Conservation (phyloP, 2,888 invertebrate genomes). For the Gisinianus flammeolus region DNA sequence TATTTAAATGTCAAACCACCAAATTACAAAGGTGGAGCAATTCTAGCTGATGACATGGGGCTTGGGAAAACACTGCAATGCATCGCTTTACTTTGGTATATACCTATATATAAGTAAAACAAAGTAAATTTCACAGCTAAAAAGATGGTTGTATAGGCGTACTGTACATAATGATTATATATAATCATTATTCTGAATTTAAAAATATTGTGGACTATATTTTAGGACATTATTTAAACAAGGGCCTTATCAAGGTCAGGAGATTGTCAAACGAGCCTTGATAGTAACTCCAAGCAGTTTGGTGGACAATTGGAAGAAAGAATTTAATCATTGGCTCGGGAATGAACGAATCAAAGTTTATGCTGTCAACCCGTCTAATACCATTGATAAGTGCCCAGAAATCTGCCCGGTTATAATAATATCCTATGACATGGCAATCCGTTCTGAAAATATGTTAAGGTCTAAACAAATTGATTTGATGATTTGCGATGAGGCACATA, state of each 20-base stretch:
- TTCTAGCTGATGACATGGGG: slow-evolving; percentile 76
- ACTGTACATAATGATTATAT: too few species aligned
- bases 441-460: slow-evolving; percentile 62
- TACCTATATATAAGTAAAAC: too few species aligned
- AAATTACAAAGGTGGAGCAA: slow-evolving; percentile 66
- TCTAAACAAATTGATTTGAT: slow-evolving; percentile 67
- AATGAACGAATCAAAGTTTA: slow-evolving; percentile 66
- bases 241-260: slow-evolving; percentile 68
- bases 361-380: slow-evolving; percentile 62
- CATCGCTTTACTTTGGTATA: slow-evolving; percentile 69
- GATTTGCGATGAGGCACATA: slow-evolving; percentile 76
- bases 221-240: slow-evolving; percentile 70
- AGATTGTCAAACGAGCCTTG: slow-evolving; percentile 66
- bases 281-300: slow-evolving; percentile 73
- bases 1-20: slow-evolving; percentile 69
- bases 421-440: slow-evolving; percentile 74
- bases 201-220: too few species aligned
- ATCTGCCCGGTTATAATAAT: slow-evolving; percentile 69
- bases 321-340: slow-evolving; percentile 73
- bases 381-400: slow-evolving; percentile 56
- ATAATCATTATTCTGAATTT: too few species aligned
- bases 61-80: slow-evolving; percentile 75
- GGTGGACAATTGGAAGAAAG: slow-evolving; percentile 72
- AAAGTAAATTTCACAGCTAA: too few species aligned
- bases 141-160: too few species aligned